Conservation (phyloP, 2,797 vertebrate genomes). For the Sebastolobus altivelis region DNA sequence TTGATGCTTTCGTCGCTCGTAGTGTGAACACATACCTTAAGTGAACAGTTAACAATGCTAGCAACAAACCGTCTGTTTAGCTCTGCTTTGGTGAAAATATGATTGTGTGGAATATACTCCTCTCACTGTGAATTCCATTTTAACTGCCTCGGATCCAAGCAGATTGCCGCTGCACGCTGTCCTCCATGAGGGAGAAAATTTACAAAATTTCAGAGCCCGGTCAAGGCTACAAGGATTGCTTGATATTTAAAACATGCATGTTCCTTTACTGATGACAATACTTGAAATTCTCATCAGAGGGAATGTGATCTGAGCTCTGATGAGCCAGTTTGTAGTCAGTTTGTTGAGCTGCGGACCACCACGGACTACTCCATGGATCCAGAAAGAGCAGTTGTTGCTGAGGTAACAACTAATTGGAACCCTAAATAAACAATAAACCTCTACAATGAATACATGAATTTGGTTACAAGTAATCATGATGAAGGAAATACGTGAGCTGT, state of each 20-base stretch:
- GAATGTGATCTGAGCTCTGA: background rate
- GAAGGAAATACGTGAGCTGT: background rate
- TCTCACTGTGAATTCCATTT: background rate
- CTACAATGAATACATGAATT: background rate
- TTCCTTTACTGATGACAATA: background rate
- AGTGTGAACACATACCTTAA: too few relatives aligned
- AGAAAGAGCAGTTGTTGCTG: background rate
- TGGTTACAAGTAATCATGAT: background rate
- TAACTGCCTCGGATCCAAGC: background rate
- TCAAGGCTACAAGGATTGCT: background rate
- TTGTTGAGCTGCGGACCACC: background rate
- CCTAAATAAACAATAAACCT: background rate
- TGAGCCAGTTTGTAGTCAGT: background rate
- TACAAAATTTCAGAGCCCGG: background rate
- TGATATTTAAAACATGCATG: background rate
- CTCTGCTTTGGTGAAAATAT: background rate
- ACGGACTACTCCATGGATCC: background rate
- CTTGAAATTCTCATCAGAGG: background rate
- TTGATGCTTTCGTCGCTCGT: too few relatives aligned
- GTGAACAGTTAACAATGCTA: background rate
- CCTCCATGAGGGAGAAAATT: background rate
- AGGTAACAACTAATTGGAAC: background rate
- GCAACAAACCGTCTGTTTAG: background rate
- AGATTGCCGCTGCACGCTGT: background rate
- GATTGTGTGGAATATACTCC: background rate